Evolutionary conservation across 2,888 invertebrate genomes (phyloP), one percentile per base, ranked within the genome.

Genomic region (Microctonus brassicae): DNA sequence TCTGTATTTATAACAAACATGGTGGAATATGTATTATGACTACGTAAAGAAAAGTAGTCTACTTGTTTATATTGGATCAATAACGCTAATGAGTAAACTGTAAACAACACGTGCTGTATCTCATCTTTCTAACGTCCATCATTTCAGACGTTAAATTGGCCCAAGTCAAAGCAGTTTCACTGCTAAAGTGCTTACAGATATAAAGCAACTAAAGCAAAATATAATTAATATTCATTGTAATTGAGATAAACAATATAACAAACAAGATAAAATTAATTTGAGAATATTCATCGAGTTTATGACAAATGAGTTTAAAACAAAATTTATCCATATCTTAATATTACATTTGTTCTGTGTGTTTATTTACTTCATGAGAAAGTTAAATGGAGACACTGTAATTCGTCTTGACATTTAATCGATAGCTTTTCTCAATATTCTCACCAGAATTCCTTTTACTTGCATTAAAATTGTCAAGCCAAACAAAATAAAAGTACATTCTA

Each of bases 81-180:
- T 70, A 70, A 60, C 65, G 70, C 52, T 70, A 70, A 70, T 70
- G 65, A 65, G 65, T 60, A 53, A 61, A 65, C 55, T 58, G 57
- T 55, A 55, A 60, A 58, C 47, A 70, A 70, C 29, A 60, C 52
- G 70, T 70, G 70, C 60, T 47, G 58, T 65, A 70, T 70, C 64
- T 70, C 22, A 53, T 26, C 26, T 22, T 22, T 39, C 42, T 60
- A 60, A 64, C 42, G 57, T 39, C 64, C 39, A 64, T 70, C 64
- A 70, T 70, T 42, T 70, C 29, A 42, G 42, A 24, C 11, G 24
- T 10, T 63, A 29, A 63, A 63, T 61, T 22, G 20, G 24, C 17
- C 9, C 33, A 29, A 7, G 33, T 29, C 29, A 17, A n/a, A 17
- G 20, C 13, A 26, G 29, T 29, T n/a, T 33, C 33, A 26, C 29